Evolutionary conservation across 2,888 invertebrate species (phyloP), one percentile per base, ranked within the genome.

Genomic region (Reticulitermes lucifugus): DNA sequence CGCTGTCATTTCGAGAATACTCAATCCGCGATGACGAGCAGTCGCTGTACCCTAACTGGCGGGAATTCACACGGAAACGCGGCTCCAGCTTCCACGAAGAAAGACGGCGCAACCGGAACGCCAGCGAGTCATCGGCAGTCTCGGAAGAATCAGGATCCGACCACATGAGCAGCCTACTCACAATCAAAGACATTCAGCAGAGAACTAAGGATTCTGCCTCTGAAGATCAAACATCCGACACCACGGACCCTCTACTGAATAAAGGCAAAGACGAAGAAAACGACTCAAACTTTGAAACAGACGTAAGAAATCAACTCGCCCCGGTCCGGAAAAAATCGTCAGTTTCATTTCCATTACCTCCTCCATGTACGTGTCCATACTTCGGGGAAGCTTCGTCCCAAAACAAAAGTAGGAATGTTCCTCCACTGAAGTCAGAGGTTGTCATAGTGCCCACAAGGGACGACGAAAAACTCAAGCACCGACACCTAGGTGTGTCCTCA

Each of bases 301-400:
- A 60, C 21, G 43, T 70, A 9, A 85, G 86, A 21, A 86, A 29
- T n/a, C 59, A 81, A 35, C 35, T 22, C 7, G 1, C 77, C 1
- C 25, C 43, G n/a, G 71, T 55, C 35, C 2, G 73, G 4, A 84
- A 80, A n/a, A 84, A 71, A 21, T 80, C 84, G 3, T 59, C 80
- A 14, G 70, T 80, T 29, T 77, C 85, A 10, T 85, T 87, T 43
- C 92, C 94, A 14, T 89, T 96, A 70, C 96, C 96, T 6, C 95
- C 96, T 0, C 95, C 96, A 0, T 96, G 96, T 89, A 96, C 96
- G 0, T 96, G 96, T 89, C 96, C 96, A 0, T 96, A 96, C 88
- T 96, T 96, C 89, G 96, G 96, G 0, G 94, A 95, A 87, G 94
- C 73, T 21, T 29, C 73, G 35, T 90, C 93, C 94, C 92, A 93